A percentile compares a stretch with the other conserved stretches of the same genome.
These are phyloP conservation scores for Lasioglossum leucozonium DNA, from an alignment of 2,888 invertebrate genomes.

Conservation along the genomic window DNA sequence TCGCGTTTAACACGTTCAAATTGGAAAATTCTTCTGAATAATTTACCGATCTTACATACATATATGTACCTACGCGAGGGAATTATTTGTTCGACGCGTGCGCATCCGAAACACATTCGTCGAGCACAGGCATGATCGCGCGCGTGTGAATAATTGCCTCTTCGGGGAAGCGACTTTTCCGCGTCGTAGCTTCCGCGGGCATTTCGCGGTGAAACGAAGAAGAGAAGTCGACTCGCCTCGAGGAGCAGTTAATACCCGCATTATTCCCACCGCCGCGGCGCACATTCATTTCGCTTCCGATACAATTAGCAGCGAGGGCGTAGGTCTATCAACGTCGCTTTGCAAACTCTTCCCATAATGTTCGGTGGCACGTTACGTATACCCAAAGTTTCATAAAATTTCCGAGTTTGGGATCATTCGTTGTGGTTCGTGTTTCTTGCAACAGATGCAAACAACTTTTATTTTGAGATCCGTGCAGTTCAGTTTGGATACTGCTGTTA, in stretches of 20 bases:
- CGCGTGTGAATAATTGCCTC: background rate
- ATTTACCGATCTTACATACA: no score
- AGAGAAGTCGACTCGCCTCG: constrained; percentile 22
- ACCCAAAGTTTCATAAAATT: no score
- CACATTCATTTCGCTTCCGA: constrained; percentile 50
- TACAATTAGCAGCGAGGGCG: constrained; percentile 46
- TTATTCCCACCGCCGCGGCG: constrained; percentile 21
- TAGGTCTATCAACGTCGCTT: constrained; percentile 16
- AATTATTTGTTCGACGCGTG: background rate
- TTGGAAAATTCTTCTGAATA: no score
- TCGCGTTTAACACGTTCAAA: no score
- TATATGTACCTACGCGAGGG: background rate
- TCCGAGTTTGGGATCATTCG: no score
- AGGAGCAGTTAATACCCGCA: constrained; percentile 34
- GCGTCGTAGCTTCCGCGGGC: constrained; percentile 21
- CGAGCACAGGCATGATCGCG: background rate
- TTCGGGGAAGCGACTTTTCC: constrained; percentile 43
- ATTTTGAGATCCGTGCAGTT: no score
- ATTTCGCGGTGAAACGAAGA: background rate
- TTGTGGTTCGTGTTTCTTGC: no score
- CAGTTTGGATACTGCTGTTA: no score
- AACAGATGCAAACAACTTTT: no score
- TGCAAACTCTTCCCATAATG: constrained; percentile 17
- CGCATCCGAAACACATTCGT: background rate
- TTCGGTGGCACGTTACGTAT: no score